Evolutionary conservation across 2,113 vertebrate species (phyloP), one percentile per base, ranked within the genome.

Genomic region (Solea senegalensis): DNA sequence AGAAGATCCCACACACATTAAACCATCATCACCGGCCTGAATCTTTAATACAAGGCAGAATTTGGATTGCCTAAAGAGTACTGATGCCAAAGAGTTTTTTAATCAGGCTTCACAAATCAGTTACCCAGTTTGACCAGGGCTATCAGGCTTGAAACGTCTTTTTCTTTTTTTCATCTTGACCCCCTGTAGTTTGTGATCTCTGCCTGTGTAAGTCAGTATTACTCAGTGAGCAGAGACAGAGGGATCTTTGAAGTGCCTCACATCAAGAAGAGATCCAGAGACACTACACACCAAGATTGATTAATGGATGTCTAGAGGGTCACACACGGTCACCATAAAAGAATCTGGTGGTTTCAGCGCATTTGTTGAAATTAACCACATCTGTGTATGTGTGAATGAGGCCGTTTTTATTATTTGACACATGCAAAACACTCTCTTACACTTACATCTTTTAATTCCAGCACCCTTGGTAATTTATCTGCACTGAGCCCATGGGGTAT

Each of bases 381-480:
- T 10, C 46, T 0, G 5, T 34, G 5, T 4, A 65, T 45, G 44
- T 69, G 26, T 41, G 45, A 57, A 34, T 48, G 14, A 66, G 40
- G n/a, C 60, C 34, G 57, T 40, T 46, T 53, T 55, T 9, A 4
- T 34, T 34, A 63, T 44, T 27, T 21, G 12, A 44, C 14, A 48
- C 13, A 52, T 34, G 34, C 11, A n/a, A 1, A 40, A 12, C 63
- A 58, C 9, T 41, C 51, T 34, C 21, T 21, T 21, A 21, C 21
- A 21, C 21, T 26, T 26, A 26, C 58, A 41, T 64, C 28, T 72
- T 77, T 75, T 53, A 40, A 62, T 21, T 57, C 26, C 11, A 1
- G 21, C 12, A 63, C 61, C 46, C 28, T 46, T 44, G 11, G 55
- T 57, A 67, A 39, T 66, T 51, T 9, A 44, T 60, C 53, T 11